Percentiles rank a stretch among this genome's conserved stretches.
Evolutionary conservation across 2,888 invertebrate genomes (phyloP).

Genomic region (Lagria hirta): DNA sequence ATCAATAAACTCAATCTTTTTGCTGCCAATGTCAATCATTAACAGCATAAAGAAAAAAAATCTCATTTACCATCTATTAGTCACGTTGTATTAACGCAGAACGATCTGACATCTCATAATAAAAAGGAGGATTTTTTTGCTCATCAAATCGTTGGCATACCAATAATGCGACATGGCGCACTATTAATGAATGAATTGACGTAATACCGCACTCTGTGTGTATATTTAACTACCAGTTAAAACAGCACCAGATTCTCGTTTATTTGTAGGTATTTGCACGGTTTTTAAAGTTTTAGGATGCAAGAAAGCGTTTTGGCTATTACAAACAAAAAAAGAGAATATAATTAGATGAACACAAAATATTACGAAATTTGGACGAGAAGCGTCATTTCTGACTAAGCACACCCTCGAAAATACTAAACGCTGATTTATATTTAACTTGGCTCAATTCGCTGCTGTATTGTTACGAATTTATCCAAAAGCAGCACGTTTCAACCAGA

Average conservation of each 20-base stretch:
- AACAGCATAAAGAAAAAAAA: no score
- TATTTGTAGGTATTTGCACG: constrained; percentile 17
- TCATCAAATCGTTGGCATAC: no score
- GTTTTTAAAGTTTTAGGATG: constrained; percentile 21
- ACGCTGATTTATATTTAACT: constrained; percentile 9
- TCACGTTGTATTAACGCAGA: no score
- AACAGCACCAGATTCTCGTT: constrained; percentile 6
- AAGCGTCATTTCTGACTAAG: constrained; percentile 15
- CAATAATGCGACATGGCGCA: constrained; percentile 4
- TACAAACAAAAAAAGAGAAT: constrained; percentile 6
- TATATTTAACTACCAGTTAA: constrained; percentile 19
- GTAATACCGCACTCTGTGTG: constrained; percentile 21
- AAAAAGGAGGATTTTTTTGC: no score
- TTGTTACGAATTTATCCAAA: constrained; percentile 11
- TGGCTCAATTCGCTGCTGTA: constrained; percentile 10
- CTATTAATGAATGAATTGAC: constrained; percentile 27
- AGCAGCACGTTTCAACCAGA: background rate
- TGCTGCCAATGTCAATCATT: no score
- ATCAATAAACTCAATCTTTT: no score
- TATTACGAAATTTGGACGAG: constrained; percentile 15
- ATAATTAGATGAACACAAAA: constrained; percentile 18
- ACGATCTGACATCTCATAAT: no score
- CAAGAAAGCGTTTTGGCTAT: background rate
- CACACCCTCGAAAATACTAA: constrained; percentile 5
- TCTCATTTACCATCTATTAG: no score